These are phyloP conservation scores for Cephus cinctus DNA, from an alignment of 1,140 invertebrate species.

Conservation along the genomic window DNA sequence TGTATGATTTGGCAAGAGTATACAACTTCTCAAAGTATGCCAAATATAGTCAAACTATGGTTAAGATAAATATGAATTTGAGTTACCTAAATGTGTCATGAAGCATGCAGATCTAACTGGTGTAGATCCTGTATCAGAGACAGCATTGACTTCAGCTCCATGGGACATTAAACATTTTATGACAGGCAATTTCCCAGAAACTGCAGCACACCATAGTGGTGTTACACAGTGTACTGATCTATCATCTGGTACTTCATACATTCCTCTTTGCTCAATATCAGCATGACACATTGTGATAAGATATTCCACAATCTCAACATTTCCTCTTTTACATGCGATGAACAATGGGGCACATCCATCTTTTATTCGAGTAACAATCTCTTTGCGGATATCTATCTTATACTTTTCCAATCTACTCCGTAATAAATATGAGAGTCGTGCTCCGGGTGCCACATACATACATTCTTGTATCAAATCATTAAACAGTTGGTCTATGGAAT, in stretches of 20 bases:
- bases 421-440: slow-evolving; percentile 64
- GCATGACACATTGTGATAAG: slow-evolving; percentile 78
- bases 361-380: slow-evolving; percentile 64
- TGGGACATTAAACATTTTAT: slow-evolving; percentile 76
- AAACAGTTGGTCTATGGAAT: slow-evolving; percentile 63
- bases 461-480: slow-evolving; percentile 69
- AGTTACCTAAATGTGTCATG: slow-evolving; percentile 80
- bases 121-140: slow-evolving; percentile 87
- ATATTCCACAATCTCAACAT: slow-evolving; percentile 87
- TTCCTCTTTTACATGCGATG: slow-evolving; percentile 80
- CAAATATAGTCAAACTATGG: not conserved
- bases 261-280: slow-evolving; percentile 81
- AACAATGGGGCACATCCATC: slow-evolving; percentile 87
- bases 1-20: too few species aligned
- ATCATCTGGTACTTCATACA: slow-evolving; percentile 72
- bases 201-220: slow-evolving; percentile 90
- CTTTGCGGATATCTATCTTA: slow-evolving; percentile 58
- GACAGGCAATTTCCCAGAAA: slow-evolving; percentile 78
- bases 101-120: slow-evolving; percentile 89
- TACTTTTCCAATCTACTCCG: slow-evolving; percentile 66
- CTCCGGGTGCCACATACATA: slow-evolving; percentile 67
- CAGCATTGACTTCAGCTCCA: slow-evolving; percentile 80
- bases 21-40: not conserved
- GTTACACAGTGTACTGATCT: slow-evolving; percentile 79
- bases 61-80: too few species aligned